Evolutionary conservation across 2,888 invertebrate genomes (phyloP), one percentile per base, ranked within the genome.

Genomic region (Drosophila yooni): DNA sequence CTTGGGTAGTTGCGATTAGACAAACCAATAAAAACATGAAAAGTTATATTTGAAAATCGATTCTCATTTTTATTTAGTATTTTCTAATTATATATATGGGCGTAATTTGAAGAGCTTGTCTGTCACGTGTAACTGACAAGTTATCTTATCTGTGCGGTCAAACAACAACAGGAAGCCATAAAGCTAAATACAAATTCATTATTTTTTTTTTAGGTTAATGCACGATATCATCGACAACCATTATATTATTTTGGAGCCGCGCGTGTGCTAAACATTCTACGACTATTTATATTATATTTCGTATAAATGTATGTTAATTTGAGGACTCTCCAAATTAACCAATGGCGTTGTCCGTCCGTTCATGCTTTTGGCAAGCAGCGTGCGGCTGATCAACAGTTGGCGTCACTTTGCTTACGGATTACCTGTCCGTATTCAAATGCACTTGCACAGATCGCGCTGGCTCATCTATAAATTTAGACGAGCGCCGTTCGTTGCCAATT

Each of bases 331-430:
- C 33, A 33, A 33, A 33, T 3, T 15, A 33, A 18, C 50, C 21
- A 63, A 52, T 53, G 52, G 57, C 40, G 27, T 50, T 38, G 51
- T 50, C 40, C 58, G 51, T 43, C 36, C 66, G 81, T 75, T 62
- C 89, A 83, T 86, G 89, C 83, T 64, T 57, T 87, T 89, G 89
- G 83, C 85, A 88, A 70, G 29, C 36, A n/a, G 29, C 36, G 13
- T 51, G 38, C 57, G 78, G 61, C 73, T 85, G 85, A 88, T 89
- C 89, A 71, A 74, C 69, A 74, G 67, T 79, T 83, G 84, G 68
- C 88, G 85, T 85, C 88, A 89, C 69, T 86, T 64, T 33, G 72
- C 64, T 68, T 64, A 50, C 52, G 27, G 33, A 33, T 66, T 66
- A 70, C 73, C 72, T 79, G 84, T 66, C 56, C 56, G 51, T n/a